A percentile compares a stretch with the other conserved stretches of the same genome.
These are phyloP conservation scores for Picus viridis DNA, from an alignment of 2,797 vertebrate genomes.

Conservation along the genomic window DNA sequence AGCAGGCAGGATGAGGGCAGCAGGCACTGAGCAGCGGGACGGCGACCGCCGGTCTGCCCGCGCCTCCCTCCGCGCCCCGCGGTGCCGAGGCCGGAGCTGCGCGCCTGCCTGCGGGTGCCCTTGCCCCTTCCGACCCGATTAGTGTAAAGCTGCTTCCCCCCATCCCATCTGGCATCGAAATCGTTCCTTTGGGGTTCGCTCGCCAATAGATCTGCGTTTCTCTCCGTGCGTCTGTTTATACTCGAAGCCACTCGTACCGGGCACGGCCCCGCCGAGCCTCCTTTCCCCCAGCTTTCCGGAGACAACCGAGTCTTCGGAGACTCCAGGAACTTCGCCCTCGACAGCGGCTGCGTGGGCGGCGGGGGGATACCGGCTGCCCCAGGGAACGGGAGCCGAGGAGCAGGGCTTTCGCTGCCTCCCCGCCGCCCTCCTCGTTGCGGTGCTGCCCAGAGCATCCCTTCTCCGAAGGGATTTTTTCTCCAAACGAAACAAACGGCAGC, in stretches of 20 bases:
- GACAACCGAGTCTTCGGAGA: too few relatives aligned
- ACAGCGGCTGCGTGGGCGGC: not conserved
- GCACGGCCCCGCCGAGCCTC: not conserved
- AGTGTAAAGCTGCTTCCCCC: not conserved
- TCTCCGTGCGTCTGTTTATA: not conserved
- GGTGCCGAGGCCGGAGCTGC: not conserved
- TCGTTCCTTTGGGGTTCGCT: not conserved
- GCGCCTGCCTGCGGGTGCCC: not conserved
- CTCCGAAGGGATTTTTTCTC: slow-evolving; percentile 10
- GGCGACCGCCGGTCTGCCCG: not conserved
- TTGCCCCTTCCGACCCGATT: not conserved
- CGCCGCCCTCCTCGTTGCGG: not conserved
- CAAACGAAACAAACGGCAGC: slow-evolving; percentile 41
- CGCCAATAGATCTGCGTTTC: not conserved
- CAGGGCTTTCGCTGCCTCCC: not conserved
- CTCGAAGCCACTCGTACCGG: not conserved
- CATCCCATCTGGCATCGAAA: slow-evolving; percentile 35
- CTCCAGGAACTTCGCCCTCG: not conserved
- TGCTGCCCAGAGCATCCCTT: not conserved
- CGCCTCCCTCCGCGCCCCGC: not conserved
- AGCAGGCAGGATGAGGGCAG: slow-evolving; percentile 13
- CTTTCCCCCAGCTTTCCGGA: not conserved
- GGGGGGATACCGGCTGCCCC: not conserved
- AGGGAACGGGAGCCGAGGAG: not conserved
- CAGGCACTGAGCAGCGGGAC: not conserved